Base-by-base conservation (phyloP, 2,888 invertebrate species). In the Dysmachus trigonus region DNA sequence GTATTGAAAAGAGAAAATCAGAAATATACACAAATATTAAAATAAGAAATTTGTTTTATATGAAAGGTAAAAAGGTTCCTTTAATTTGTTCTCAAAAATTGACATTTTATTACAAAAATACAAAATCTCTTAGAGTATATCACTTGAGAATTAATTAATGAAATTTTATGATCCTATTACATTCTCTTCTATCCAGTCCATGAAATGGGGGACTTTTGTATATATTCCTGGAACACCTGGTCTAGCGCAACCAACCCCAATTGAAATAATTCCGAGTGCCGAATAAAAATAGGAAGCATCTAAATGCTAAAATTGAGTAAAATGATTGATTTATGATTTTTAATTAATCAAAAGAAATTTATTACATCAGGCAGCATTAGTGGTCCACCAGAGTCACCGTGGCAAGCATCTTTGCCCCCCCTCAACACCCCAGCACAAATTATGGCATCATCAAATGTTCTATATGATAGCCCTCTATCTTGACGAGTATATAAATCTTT, bases 231-330 rank as follows among this genome's bases (percentile, higher is more conserved):
- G 95, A 87, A 92, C 94, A 1, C 94, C 93, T 1, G 93, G 92
- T 88, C 94, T 93, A 0, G 94, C 95, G 90, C 95, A 95, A 72
- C 93, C 93, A 88, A 93, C 94, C 4, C 95, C 95, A 90, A 94
- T 95, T 0, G 95, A 95, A 0, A 95, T 95, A 1, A 95, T 92
- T 1, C 95, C 95, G 81, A 95, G 93, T 87, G 94, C 92, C 89
- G 94, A 72, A 31, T 83, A 87, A 47, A 74, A 93, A 90, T 86
- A 88, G 18, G 18, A 31, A 53, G 22, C 62, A 22, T 86, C 31
- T n/a, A 74, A 10, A 0, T 15, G 22, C 84, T 85, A 41, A 13
- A 85, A 83, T 51, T n/a, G n/a, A n/a, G n/a, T n/a, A n/a, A n/a
- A n/a, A 10, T 13, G 18, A 71, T 22, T n/a, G 18, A 33, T 33